These are phyloP conservation scores for Carassius auratus DNA, from an alignment of 2,113 vertebrate genomes.

Conservation along the genomic window DNA sequence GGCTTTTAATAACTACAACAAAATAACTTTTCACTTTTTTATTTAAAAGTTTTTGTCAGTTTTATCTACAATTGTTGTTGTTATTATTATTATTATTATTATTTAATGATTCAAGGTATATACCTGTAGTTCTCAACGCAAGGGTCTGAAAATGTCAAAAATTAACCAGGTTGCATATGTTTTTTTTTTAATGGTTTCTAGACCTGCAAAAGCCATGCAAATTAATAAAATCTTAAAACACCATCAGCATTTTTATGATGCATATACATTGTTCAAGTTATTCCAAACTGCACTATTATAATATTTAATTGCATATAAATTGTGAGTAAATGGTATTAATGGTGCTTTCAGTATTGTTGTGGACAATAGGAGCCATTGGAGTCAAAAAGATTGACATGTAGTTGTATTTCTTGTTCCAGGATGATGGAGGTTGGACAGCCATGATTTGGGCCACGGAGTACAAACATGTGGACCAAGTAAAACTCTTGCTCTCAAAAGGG, in stretches of 20 bases:
- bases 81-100: background rate
- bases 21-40: background rate
- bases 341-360: background rate
- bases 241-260: background rate
- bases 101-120: background rate
- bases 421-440: constrained; percentile 95
- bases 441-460: constrained; percentile 99
- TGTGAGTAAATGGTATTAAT: background rate
- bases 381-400: background rate
- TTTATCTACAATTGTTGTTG: too few species aligned
- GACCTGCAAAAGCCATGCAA: background rate
- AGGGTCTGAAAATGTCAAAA: background rate
- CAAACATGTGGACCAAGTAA: constrained; percentile 92
- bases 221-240: background rate
- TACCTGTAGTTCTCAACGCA: background rate
- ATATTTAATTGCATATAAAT: background rate
- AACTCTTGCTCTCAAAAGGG: constrained; percentile 88
- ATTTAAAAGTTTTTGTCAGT: background rate
- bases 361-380: background rate
- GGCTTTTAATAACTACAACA: background rate
- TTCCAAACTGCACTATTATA: background rate
- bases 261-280: background rate
- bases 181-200: background rate
- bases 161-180: too few species aligned
- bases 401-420: constrained; percentile 71